Evolutionary conservation across 2,888 invertebrate genomes (phyloP).

Genomic region (Anthophora plumipes): DNA sequence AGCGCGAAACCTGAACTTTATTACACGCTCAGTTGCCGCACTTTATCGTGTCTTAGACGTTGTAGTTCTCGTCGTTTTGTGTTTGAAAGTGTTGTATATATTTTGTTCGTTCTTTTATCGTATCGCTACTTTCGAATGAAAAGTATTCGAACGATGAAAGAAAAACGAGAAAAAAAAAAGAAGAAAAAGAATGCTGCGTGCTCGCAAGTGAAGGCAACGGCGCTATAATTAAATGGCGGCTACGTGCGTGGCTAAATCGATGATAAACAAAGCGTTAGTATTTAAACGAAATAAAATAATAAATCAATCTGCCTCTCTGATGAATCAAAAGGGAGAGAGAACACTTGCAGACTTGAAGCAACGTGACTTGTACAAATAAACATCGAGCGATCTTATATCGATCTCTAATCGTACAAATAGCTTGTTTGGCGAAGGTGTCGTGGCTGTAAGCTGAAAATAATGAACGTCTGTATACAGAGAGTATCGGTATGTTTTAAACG

Average conservation of each 20-base stretch:
- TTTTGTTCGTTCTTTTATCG: not conserved
- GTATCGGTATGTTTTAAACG: not conserved
- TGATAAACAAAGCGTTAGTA: conserved; percentile 57
- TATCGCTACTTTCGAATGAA: not conserved
- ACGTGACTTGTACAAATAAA: not conserved
- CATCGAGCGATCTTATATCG: not conserved
- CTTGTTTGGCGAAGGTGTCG: not conserved
- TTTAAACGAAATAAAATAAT: conserved; percentile 37
- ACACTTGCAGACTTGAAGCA: not conserved
- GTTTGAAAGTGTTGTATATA: not conserved
- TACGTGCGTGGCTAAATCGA: conserved; percentile 37
- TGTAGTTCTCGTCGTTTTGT: not conserved
- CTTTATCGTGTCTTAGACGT: conserved; percentile 24
- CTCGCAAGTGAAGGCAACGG: conserved; percentile 12
- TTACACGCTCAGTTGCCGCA: conserved; percentile 55
- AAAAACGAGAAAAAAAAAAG: too few relatives aligned
- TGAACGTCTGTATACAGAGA: conserved; percentile 8
- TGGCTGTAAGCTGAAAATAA: conserved; percentile 63
- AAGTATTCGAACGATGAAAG: conserved; percentile 11
- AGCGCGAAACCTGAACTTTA: conserved; percentile 78
- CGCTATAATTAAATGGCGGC: conserved; percentile 47
- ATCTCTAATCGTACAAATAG: not conserved
- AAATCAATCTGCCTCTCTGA: not conserved
- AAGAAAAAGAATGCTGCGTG: conserved; percentile 15
- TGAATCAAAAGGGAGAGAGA: not conserved